Base-by-base conservation (phyloP, 2,113 vertebrate genomes). In the Microcebus murinus region DNA sequence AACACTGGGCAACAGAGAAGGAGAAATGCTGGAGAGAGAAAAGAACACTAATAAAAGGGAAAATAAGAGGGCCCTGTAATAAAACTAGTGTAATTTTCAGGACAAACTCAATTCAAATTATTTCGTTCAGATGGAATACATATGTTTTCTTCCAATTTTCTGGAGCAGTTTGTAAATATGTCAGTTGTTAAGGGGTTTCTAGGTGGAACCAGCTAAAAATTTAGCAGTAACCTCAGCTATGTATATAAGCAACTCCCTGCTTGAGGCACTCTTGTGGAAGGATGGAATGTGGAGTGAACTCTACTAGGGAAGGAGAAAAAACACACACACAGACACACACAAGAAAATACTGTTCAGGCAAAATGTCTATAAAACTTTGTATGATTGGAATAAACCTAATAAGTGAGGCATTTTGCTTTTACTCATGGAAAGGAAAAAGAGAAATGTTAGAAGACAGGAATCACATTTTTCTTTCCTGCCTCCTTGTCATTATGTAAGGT, bases 121-220 rank as follows among this genome's bases (percentile, higher is more conserved):
- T 70, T 82, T 87, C 55, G 42, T 93, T 95, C 80, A 70, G 31
- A 95, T 76, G 36, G 25, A 71, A 87, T 87, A 55, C 14, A 95
- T 90, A 77, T 55, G 42, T 59, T 61, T 39, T 83, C 76, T 95
- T 81, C 76, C 73, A 90, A 36, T 68, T 50, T 76, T 87, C 42
- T 90, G 50, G 65, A 90, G 50, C n/a, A 63, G 59, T 87, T 90
- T 93, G 55, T 87, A 91, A 95, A 95, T 77, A 81, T n/a, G 82
- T 65, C 94, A 85, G 73, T 93, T 87, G 57, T 87, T 91, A 74
- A 92, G 29, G 39, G 14, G 6, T 85, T 92, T 87, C 36, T 70
- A 39, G 27, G 63, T 11, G 57, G 23, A 93, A 48, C 9, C 48
- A 96, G 65, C 42, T 93, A 76, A 90, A 86, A 95, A 90, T 42